A percentile compares a stretch with the other conserved stretches of the same genome.
phyloP scores from a whole-genome alignment of 2,797 vertebrate species.

The Oreonectes daqikongensis region DNA sequence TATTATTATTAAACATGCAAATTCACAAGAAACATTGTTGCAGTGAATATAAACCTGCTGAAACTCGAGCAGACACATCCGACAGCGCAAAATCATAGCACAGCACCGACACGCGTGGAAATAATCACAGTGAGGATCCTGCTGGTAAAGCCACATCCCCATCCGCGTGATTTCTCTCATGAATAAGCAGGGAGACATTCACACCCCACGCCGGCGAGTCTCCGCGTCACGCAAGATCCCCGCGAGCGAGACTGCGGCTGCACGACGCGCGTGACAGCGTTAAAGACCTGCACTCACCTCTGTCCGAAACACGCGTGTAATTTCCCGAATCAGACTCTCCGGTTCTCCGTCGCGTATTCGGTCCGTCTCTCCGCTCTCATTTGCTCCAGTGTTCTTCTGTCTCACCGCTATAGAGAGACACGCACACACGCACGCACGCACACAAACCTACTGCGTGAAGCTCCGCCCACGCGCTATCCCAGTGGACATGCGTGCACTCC shows the following conservation, averaged over 20 bases:
- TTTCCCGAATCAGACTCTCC: slow-evolving; percentile 56
- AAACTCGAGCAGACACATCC: slow-evolving; percentile 20
- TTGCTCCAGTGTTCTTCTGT: slow-evolving; percentile 58
- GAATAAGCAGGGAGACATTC: slow-evolving; percentile 1
- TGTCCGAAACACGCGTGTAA: slow-evolving; percentile 44
- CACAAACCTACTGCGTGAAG: slow-evolving; percentile 61
- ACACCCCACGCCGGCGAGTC: slow-evolving; percentile 23
- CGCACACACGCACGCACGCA: slow-evolving; percentile 32
- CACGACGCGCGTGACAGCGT: neutral
- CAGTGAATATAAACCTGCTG: neutral
- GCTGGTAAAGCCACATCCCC: slow-evolving; percentile 27
- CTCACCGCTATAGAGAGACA: slow-evolving; percentile 56
- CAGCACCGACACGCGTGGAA: neutral
- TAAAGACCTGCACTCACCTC: slow-evolving; percentile 50
- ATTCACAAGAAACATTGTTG: neutral
- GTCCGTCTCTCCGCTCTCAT: slow-evolving; percentile 55
- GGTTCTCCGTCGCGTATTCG: slow-evolving; percentile 53
- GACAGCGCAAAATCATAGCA: slow-evolving; percentile 12
- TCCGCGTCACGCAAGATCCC: slow-evolving; percentile 13
- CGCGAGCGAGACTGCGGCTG: neutral
- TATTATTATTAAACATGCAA: neutral
- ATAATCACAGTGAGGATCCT: slow-evolving; percentile 12
- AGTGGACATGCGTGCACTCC: slow-evolving; percentile 59
- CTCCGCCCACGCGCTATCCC: slow-evolving; percentile 60
- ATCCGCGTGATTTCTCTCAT: slow-evolving; percentile 16